A percentile compares a stretch with the other conserved stretches of the same genome.
Conservation (phyloP, 2,797 vertebrate species). For the Podargus strigoides region DNA sequence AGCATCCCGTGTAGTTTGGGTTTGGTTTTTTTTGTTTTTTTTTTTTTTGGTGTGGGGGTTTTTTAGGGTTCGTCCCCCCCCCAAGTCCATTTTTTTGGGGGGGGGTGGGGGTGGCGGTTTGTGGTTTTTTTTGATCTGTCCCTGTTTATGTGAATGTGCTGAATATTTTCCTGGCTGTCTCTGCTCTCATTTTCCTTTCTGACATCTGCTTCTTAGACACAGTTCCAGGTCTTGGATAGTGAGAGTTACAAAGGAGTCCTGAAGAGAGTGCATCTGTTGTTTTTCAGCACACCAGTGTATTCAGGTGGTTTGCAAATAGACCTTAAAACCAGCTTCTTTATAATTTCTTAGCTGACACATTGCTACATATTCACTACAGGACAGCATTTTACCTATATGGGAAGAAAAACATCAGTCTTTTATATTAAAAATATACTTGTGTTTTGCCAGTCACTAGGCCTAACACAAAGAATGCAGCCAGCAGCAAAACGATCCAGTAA, state of each 20-base stretch:
- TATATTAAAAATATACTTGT: neutral
- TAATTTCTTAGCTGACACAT: neutral
- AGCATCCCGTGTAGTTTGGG: conserved; percentile 53
- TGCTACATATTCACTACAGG: neutral
- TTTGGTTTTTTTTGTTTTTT: too few species aligned
- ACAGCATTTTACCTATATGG: neutral
- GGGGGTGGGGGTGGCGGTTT: too few species aligned
- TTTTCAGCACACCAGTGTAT: neutral
- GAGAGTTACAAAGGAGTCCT: neutral
- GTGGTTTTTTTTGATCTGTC: too few species aligned
- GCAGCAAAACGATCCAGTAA: too few species aligned
- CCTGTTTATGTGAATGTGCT: neutral
- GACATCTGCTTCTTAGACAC: neutral
- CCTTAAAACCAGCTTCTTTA: neutral
- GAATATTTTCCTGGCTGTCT: neutral
- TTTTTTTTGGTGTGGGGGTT: too few species aligned
- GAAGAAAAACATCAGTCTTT: neutral
- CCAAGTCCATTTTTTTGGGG: too few species aligned
- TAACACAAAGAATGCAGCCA: too few species aligned
- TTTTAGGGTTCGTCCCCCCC: too few species aligned
- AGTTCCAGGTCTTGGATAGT: neutral
- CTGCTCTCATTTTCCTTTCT: neutral
- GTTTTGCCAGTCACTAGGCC: too few species aligned
- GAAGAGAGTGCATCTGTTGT: neutral
- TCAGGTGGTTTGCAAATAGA: neutral